Base-by-base conservation (phyloP, 1,140 invertebrate species). In the Aphis craccivora region DNA sequence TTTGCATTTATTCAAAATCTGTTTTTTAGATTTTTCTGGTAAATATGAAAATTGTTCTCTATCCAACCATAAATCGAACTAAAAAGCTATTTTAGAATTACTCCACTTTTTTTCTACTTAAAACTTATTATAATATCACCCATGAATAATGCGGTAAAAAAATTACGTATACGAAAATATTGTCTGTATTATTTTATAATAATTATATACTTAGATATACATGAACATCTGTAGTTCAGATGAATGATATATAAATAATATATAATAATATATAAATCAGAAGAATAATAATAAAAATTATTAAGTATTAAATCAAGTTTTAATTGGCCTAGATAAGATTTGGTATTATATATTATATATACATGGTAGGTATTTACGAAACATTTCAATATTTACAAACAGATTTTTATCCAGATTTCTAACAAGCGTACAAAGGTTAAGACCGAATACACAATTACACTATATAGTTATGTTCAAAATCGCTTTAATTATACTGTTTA, bases 401-500 rank as follows among this genome's bases (percentile, higher is more conserved):
- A 83, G 76, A 37, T 83, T 37, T 83, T 81, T 37, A 81, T 22
- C 18, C 35, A 9, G 35, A 83, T 83, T 83, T 20, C 35, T 7
- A 23, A 83, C 35, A 37, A 37, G 6, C 23, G 22, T 9, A 2
- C 76, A 83, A 83, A 83, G 76, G 35, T 83, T 35, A 37, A 83
- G 35, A 83, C 35, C 35, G 22, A 83, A 37, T 83, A 37, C 76
- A 20, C 8, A 37, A 20, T 20, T 83, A 55, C 8, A 25, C 18
- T n/a, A 76, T 30, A 5, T 60, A 60, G 8, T 35, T 83, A 37
- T 83, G 35, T 83, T 83, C 1, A 83, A 83, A 83, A 83, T 37
- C 7, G 35, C 23, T 83, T 83, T 83, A 83, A 83, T 83, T 83
- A 37, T 83, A 83, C 35, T 83, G 35, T 83, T 83, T 83, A 83